A percentile compares a stretch with the other conserved stretches of the same genome.
Evolutionary conservation across 2,888 invertebrate genomes (phyloP).

Genomic region (Eupithecia insigniata): DNA sequence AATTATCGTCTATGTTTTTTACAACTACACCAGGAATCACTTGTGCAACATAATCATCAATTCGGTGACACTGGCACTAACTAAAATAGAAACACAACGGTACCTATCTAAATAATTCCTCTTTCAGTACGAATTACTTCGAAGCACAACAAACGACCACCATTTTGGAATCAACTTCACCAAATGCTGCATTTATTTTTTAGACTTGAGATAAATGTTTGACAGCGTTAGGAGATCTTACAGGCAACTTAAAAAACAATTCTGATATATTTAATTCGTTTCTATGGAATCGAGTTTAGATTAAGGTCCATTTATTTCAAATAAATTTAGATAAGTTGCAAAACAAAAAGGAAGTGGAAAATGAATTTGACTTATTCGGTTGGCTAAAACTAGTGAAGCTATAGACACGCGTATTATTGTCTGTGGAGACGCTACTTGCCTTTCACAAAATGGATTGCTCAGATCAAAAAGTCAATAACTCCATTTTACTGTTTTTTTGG

Average conservation of each 20-base stretch:
- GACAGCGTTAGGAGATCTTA: background rate
- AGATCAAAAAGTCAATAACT: no score
- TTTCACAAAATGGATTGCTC: no score
- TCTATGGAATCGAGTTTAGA: background rate
- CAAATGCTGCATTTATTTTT: slow-evolving; percentile 20
- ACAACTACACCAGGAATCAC: slow-evolving; percentile 14
- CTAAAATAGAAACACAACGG: background rate
- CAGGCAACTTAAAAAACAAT: background rate
- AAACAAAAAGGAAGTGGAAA: background rate
- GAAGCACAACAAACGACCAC: slow-evolving; percentile 84
- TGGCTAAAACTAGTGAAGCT: background rate
- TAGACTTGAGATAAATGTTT: background rate
- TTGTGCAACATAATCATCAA: slow-evolving; percentile 10
- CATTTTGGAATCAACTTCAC: slow-evolving; percentile 79
- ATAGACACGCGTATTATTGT: background rate
- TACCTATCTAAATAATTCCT: slow-evolving; percentile 33
- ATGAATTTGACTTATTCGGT: background rate
- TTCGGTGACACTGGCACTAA: background rate
- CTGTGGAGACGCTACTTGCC: slow-evolving; percentile 6
- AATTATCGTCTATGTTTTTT: slow-evolving; percentile 22
- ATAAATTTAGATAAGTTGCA: background rate
- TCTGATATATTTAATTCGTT: background rate
- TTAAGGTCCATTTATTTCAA: background rate
- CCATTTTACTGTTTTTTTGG: no score
- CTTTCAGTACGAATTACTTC: slow-evolving; percentile 66